Base-by-base conservation (phyloP, 2,888 invertebrate genomes). In the Drepana falcataria region DNA sequence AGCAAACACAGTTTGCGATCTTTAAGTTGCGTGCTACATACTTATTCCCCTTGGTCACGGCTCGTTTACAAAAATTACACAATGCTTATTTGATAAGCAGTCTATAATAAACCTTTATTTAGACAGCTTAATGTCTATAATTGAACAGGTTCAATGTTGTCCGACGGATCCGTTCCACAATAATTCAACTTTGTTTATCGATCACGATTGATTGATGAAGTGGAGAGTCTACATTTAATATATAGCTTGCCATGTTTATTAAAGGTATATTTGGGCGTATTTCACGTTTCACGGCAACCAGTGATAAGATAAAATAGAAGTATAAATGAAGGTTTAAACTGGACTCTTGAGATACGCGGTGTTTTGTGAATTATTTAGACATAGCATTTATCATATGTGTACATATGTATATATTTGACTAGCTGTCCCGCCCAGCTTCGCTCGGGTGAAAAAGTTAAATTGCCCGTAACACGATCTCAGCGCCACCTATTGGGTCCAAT, bases 191-290 rank as follows among this genome's bases (percentile, higher is more conserved):
- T 63, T 44, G 44, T 58, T 66, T 68, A 57, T 62, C 64, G 64
- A 62, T 64, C 62, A 70, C 67, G 68, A 69, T 71, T 79, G 75
- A 79, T 76, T 66, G 70, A 68, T 63, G 58, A 64, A 60, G 53
- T 61, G 59, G n/a, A 40, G 35, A 48, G 62, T 63, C 60, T 67
- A 58, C 66, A 59, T 61, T 59, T 63, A 74, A 66, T 67, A 59
- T 58, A 61, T 63, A 68, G 66, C 71, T 73, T 55, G 69, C 76
- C 75, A 75, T 73, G 67, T 83, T 83, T 79, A 81, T 73, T 70
- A 70, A 66, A 67, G 67, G 75, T 75, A 66, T 69, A 73, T 69
- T 77, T 77, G 70, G 71, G n/a, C n/a, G n/a, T n/a, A n/a, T n/a
- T n/a, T n/a, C n/a, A n/a, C n/a, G n/a, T n/a, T n/a, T n/a, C n/a